phyloP scores from a whole-genome alignment of 2,888 invertebrate species.

The Rhodophaea formosa region DNA sequence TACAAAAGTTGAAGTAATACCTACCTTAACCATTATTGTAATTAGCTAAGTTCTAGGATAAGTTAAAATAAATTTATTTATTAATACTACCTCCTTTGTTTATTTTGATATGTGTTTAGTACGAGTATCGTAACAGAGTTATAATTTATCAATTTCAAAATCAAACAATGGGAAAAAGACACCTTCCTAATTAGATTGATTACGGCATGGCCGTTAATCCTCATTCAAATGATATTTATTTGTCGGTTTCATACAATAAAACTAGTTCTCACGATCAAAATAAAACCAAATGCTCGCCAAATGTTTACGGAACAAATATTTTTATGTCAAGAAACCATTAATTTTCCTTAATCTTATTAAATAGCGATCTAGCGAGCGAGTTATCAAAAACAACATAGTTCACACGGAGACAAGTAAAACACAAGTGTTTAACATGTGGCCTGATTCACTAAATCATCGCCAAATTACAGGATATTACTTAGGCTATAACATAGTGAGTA shows the following conservation, averaged over 20 bases:
- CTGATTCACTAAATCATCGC: too few relatives aligned
- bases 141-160: not conserved
- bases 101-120: not conserved
- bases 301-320: slow-evolving; percentile 7
- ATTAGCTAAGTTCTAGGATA: not conserved
- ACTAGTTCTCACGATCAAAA: not conserved
- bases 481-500: too few relatives aligned
- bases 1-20: not conserved
- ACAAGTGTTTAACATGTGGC: not conserved
- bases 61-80: slow-evolving; percentile 2
- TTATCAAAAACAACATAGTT: not conserved
- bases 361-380: too few relatives aligned
- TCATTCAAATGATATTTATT: too few relatives aligned
- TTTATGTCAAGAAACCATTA: slow-evolving; percentile 2
- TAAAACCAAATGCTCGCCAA: slow-evolving; percentile 7
- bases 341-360: not conserved
- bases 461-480: too few relatives aligned
- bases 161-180: not conserved
- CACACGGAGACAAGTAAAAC: not conserved
- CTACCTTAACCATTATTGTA: not conserved
- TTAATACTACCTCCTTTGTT: not conserved
- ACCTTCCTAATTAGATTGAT: too few relatives aligned
- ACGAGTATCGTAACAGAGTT: not conserved
- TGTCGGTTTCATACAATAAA: not conserved
- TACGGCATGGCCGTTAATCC: too few relatives aligned